These are phyloP conservation scores for Macrosoma leucophasiata DNA, from an alignment of 2,888 invertebrate species.

Conservation along the genomic window DNA sequence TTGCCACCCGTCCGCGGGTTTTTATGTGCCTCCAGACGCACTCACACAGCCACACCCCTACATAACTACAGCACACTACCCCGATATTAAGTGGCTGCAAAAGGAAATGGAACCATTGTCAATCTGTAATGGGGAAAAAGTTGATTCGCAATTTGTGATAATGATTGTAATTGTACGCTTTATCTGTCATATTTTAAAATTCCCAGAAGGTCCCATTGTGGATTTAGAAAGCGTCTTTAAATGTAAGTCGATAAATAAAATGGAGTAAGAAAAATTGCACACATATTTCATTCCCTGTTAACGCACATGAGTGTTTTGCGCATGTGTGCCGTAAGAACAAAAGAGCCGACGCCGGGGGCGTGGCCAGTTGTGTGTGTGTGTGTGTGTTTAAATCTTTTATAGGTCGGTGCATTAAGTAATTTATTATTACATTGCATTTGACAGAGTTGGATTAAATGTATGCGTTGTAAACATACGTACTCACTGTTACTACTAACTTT, in stretches of 20 bases:
- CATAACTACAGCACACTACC: slow-evolving; percentile 32
- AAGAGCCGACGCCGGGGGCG: slow-evolving; percentile 45
- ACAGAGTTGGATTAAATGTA: too few species aligned
- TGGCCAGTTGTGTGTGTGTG: slow-evolving; percentile 34
- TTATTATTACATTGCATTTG: slow-evolving; percentile 69
- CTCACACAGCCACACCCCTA: slow-evolving; percentile 29
- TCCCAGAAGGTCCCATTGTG: slow-evolving; percentile 22
- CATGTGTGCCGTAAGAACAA: slow-evolving; percentile 56
- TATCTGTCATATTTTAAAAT: slow-evolving; percentile 28
- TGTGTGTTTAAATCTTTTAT: slow-evolving; percentile 71
- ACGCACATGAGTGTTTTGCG: slow-evolving; percentile 44
- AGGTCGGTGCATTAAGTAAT: slow-evolving; percentile 74
- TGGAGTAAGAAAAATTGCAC: slow-evolving; percentile 56
- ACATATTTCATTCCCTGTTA: slow-evolving; percentile 50
- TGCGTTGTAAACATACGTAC: too few species aligned
- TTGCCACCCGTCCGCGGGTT: slow-evolving; percentile 33
- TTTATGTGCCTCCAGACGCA: slow-evolving; percentile 40
- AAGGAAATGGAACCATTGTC: slow-evolving; percentile 66
- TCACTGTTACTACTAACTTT: too few species aligned
- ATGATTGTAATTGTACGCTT: slow-evolving; percentile 63
- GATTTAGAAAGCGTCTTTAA: slow-evolving; percentile 18
- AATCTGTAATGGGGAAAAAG: slow-evolving; percentile 61
- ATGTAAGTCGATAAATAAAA: slow-evolving; percentile 33
- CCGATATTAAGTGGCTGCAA: slow-evolving; percentile 50
- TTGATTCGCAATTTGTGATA: slow-evolving; percentile 61